Base-by-base conservation (phyloP, 1,140 invertebrate species). In the Palaemon carinicauda region DNA sequence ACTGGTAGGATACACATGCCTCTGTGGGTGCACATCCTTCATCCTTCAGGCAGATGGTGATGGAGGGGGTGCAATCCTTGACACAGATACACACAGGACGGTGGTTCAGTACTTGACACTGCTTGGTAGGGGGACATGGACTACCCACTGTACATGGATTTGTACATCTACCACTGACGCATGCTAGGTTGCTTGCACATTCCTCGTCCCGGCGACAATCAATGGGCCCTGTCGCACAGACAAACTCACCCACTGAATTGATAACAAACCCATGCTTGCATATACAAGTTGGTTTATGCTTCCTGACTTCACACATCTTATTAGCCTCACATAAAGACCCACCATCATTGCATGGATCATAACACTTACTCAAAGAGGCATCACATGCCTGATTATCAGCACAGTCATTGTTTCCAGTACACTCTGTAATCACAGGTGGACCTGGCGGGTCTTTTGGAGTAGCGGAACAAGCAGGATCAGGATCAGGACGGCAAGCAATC, bases 211-310 rank as follows among this genome's bases (percentile, higher is more conserved):
- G 93, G 53, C 94, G 93, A 92, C 97, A 98, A 91, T 96, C 95
- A 17, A 89, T 89, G 21, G 95, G 95, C 60, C 88, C 87, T 75
- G 88, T 88, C 27, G 90, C 90, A 91, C 96, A 97, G 15, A 94
- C 94, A 81, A 97, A 92, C 91, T 97, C 96, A 12, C 96, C 96
- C 88, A 93, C 92, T 90, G 96, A 96, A 91, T 96, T 97, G 19
- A 97, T 94, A 53, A 96, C 94, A 90, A 97, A 97, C 29, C 96
- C 96, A 90, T 95, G 94, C 90, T 96, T 96, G 92, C 97, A 98
- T 24, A 97, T 95, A 92, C 97, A 98, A 83, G 95, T 94, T 0
- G 96, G 95, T 89, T 93, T 93, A 91, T 98, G 97, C 90, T 95
- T 94, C 88, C 95, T 94, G 53, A 97, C 96, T 92, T 97, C 95